Evolutionary conservation across 2,888 invertebrate species (phyloP).

Genomic region (Frankliniella fusca): DNA sequence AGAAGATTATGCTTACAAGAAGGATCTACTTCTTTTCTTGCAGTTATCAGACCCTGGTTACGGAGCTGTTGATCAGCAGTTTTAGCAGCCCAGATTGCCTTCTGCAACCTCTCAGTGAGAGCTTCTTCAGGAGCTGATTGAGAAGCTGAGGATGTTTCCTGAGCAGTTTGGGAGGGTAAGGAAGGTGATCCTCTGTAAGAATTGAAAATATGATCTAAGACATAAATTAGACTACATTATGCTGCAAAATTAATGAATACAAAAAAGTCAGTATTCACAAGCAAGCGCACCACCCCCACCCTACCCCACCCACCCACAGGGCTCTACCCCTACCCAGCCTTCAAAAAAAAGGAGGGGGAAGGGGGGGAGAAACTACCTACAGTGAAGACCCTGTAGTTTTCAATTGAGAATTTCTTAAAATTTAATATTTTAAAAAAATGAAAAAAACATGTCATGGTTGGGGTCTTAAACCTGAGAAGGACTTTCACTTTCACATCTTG

Average conservation of each 20-base stretch:
- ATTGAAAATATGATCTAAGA: not conserved
- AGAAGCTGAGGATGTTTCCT: not conserved
- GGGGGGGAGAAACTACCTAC: no score
- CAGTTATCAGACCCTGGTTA: not conserved
- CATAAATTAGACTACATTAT: not conserved
- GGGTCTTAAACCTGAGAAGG: no score
- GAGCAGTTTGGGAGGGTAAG: not conserved
- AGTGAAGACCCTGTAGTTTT: no score
- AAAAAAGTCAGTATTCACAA: no score
- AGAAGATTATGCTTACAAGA: not conserved
- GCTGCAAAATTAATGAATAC: not conserved
- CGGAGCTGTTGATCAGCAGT: slow-evolving; percentile 19
- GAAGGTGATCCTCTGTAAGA: not conserved
- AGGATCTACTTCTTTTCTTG: not conserved
- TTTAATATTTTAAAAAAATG: no score
- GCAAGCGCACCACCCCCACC: no score
- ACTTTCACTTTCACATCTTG: no score
- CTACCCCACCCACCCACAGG: no score
- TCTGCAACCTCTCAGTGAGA: not conserved
- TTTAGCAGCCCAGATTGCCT: not conserved
- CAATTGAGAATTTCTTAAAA: no score
- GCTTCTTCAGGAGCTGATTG: not conserved
- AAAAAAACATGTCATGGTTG: no score
- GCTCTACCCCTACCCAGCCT: no score
- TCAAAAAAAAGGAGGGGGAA: no score